Base-by-base conservation (phyloP, 2,113 vertebrate genomes). In the Perca schrenkii region DNA sequence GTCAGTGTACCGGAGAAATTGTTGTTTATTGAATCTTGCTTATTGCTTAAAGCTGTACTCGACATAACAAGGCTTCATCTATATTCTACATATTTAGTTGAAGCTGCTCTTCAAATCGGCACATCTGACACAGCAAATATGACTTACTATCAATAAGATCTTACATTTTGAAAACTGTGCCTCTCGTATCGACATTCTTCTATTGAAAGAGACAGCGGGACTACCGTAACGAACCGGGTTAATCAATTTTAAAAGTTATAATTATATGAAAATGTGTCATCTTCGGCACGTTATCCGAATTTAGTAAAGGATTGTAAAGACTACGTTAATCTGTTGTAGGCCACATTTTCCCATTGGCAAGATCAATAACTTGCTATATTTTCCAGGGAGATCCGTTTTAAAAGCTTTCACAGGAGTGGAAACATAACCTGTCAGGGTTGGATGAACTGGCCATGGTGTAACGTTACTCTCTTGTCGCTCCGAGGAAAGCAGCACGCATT, bases 31-130 rank as follows among this genome's bases (percentile, higher is more conserved):
- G 4, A 6, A 4, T 50, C 1, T 31, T n/a, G 13, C 21, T 43
- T 2, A 25, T 21, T 19, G 16, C 60, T 34, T 40, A 11, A 58
- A 50, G 19, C 2, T 11, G 2, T 13, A 6, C 0, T 2, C 3
- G 1, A 28, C 0, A 31, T 0, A 21, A 47, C 2, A 14, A 8
- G 0, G 0, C 6, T 8, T 16, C 0, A 6, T 2, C 6, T 53
- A 0, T 1, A 13, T 1, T 14, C 3, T 1, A 0, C 4, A 1
- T 25, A 21, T 16, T 21, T 1, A 16, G 6, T 4, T 13, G 5
- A 56, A 31, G 8, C 0, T 4, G 19, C 1, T 66, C 25, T 88
- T 88, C 0, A 64, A 73, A 62, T 79, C 67, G 66, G 75, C 56
- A 8, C 0, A 34, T 34, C 2, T 56, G 21, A 50, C 14, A 43